phyloP scores from a whole-genome alignment of 2,797 vertebrate species.

The Bucorvus abyssinicus region DNA sequence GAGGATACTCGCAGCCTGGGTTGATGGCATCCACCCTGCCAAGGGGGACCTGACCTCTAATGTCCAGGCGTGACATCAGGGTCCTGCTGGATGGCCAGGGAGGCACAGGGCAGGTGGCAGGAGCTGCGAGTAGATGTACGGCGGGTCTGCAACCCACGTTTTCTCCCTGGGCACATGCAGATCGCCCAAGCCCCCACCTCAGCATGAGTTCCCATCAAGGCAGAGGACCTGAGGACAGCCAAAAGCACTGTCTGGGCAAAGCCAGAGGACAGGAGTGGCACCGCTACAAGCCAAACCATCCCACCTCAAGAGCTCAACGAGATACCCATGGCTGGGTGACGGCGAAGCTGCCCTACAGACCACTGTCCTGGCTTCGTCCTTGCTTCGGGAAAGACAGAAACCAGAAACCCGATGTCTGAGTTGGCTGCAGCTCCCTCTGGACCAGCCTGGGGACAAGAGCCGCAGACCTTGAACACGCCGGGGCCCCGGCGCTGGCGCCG shows the following conservation, averaged over 20 bases:
- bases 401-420: neutral
- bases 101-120: neutral
- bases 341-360: fast-evolving
- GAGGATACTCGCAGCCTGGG: neutral
- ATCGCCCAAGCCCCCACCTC: neutral
- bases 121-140: fast-evolving
- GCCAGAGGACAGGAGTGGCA: fast-evolving
- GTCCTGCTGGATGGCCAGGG: neutral
- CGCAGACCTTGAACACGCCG: neutral
- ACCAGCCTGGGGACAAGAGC: neutral
- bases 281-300: neutral
- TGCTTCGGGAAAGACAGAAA: neutral
- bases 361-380: neutral
- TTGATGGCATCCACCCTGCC: neutral
- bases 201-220: neutral
- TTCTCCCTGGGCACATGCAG: neutral
- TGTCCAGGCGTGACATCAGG: fast-evolving
- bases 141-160: neutral
- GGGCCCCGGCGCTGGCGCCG: neutral
- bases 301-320: neutral
- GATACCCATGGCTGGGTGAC: fast-evolving
- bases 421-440: neutral
- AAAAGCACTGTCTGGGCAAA: neutral
- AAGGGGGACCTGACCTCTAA: neutral
- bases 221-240: neutral